Percentiles rank a stretch among this genome's conserved stretches.
These are phyloP conservation scores for Timema cristinae DNA, from an alignment of 2,888 invertebrate species.

Conservation along the genomic window DNA sequence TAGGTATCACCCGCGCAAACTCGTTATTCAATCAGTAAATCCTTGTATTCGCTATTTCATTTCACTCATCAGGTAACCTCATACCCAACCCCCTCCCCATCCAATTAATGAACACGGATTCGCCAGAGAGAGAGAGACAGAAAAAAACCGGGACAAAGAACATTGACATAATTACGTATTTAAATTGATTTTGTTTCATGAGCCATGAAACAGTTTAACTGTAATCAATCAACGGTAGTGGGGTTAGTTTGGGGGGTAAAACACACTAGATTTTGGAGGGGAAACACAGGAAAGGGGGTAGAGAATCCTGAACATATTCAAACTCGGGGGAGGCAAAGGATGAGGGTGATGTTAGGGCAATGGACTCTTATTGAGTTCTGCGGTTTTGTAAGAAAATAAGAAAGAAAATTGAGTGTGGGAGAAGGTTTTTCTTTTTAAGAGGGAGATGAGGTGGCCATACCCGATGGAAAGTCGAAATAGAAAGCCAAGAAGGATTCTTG, in stretches of 20 bases:
- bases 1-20: too few species aligned
- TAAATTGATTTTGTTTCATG: slow-evolving; percentile 17
- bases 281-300: neutral
- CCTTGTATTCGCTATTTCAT: too few species aligned
- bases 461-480: neutral
- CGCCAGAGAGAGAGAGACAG: too few species aligned
- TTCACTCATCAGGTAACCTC: too few species aligned
- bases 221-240: slow-evolving; percentile 14
- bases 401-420: too few species aligned
- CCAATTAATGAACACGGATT: too few species aligned
- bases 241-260: too few species aligned
- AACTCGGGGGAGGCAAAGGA: neutral
- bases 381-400: slow-evolving; percentile 23
- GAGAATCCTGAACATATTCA: neutral
- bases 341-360: slow-evolving; percentile 19
- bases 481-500: slow-evolving; percentile 16
- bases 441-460: slow-evolving; percentile 3
- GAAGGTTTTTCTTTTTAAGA: neutral
- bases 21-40: too few species aligned
- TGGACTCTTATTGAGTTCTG: slow-evolving; percentile 15
- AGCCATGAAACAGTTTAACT: slow-evolving; percentile 21
- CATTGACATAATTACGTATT: slow-evolving; percentile 20
- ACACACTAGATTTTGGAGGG: too few species aligned
- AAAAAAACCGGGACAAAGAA: neutral
- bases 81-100: too few species aligned